A percentile compares a stretch with the other conserved stretches of the same genome.
phyloP scores from a whole-genome alignment of 2,113 vertebrate genomes.

The Notechis scutatus region DNA sequence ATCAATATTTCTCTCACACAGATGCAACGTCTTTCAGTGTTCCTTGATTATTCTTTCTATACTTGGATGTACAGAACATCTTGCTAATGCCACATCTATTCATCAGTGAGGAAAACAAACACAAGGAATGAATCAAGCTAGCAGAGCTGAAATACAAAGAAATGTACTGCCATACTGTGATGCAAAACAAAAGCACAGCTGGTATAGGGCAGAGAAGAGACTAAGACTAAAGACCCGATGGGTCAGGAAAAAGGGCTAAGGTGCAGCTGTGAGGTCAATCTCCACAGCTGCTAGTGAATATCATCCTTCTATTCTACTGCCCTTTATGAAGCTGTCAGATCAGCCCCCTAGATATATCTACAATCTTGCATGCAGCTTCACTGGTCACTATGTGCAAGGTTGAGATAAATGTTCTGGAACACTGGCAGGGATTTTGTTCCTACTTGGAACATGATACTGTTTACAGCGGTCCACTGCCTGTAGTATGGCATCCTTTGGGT shows the following conservation, averaged over 20 bases:
- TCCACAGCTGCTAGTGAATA: neutral
- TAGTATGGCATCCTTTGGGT: neutral
- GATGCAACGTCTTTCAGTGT: conserved; percentile 4
- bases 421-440: neutral
- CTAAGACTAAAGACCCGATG: neutral
- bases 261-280: neutral
- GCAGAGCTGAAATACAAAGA: neutral
- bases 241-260: neutral
- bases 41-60: conserved; percentile 28
- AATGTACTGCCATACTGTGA: neutral
- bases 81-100: conserved; percentile 25
- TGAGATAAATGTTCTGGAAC: neutral
- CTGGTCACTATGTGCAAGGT: neutral
- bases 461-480: neutral
- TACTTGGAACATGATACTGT: neutral
- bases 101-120: conserved; percentile 9
- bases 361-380: neutral
- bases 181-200: neutral
- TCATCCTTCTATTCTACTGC: neutral
- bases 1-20: conserved; percentile 52
- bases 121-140: neutral
- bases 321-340: neutral
- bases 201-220: too few species aligned
- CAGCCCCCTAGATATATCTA: neutral
- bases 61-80: conserved; percentile 27